Base-by-base conservation (phyloP, 1,140 invertebrate species). In the Drosophila bocqueti region DNA sequence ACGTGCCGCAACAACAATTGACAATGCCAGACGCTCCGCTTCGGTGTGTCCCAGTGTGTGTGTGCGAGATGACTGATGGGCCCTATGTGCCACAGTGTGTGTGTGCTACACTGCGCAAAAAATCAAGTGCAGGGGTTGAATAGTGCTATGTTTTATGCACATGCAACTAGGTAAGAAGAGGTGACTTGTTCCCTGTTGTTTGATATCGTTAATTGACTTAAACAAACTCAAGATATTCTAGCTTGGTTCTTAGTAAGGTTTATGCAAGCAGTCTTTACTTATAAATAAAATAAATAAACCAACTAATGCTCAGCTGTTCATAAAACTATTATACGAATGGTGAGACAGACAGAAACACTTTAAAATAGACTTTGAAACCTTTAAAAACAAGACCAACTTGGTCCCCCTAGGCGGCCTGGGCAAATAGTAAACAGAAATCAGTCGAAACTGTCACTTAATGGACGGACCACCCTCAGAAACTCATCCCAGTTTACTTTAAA, bases 1-100 rank as follows among this genome's bases (percentile, higher is more conserved):
- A 89, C 84, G 84, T 89, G 80, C 84, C 85, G 71, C 84, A 90
- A 57, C 54, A 57, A 57, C 54, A 57, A 57, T 84, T 90, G 84
- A 90, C 84, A 89, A 81, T 84, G 81, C 68, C 84, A 89, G 83
- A 87, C 83, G 83, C 68, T 67, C 24, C 65, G 62, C 60, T 43
- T 60, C 52, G 13, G 59, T 31, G 38, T 49, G 46, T 10, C 40
- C 49, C 43, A 52, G 36, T 59, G 54, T 49, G 57, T 69, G 60
- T 69, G 62, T 67, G 72, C 40, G 36, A 9, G 40, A 78, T 87
- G 84, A 87, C 81, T 89, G 84, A 87, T 87, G 84, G 77, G 84
- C 84, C 76, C 78, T 64, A 74, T 83, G 80, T 77, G 83, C 80
- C 76, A 16, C 26, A 8, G 68, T 68, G 79, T 83, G 46, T 82